phyloP scores from a whole-genome alignment of 2,113 vertebrate species.

The Seriola dumerili region DNA sequence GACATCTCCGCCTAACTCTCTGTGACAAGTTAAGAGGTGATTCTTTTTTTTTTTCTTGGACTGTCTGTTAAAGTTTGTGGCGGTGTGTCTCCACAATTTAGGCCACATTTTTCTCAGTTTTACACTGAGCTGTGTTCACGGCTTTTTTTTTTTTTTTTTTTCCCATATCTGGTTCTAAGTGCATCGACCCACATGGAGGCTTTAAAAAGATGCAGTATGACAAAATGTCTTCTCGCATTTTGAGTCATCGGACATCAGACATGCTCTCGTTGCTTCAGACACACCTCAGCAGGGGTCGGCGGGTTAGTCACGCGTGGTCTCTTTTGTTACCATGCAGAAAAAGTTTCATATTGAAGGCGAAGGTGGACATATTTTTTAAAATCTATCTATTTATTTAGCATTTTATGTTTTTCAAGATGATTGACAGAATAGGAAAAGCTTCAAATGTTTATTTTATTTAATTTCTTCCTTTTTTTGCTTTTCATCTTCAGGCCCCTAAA shows the following conservation, averaged over 20 bases:
- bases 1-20: not conserved
- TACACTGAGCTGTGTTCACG: not conserved
- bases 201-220: slow-evolving; percentile 21
- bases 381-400: not conserved
- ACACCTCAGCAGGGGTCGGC: not conserved
- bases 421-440: too few relatives aligned
- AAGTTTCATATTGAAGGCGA: not conserved
- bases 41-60: not conserved
- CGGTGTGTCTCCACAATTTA: slow-evolving; percentile 25
- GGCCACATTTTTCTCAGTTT: not conserved
- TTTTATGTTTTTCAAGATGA: too few relatives aligned
- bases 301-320: not conserved
- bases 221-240: slow-evolving; percentile 41
- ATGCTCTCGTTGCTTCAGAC: not conserved
- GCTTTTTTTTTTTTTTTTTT: not conserved
- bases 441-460: too few relatives aligned
- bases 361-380: not conserved
- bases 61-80: slow-evolving; percentile 3
- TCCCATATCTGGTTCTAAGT: not conserved
- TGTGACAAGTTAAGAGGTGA: slow-evolving; percentile 16
- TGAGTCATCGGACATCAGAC: slow-evolving; percentile 25
- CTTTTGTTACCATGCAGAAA: not conserved
- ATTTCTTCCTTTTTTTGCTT: too few relatives aligned
- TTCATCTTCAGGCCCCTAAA: too few relatives aligned
- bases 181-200: slow-evolving; percentile 26